Base-by-base conservation (phyloP, 64 coral and sea anemone species). In the Hydrozoanthus tunicans region DNA sequence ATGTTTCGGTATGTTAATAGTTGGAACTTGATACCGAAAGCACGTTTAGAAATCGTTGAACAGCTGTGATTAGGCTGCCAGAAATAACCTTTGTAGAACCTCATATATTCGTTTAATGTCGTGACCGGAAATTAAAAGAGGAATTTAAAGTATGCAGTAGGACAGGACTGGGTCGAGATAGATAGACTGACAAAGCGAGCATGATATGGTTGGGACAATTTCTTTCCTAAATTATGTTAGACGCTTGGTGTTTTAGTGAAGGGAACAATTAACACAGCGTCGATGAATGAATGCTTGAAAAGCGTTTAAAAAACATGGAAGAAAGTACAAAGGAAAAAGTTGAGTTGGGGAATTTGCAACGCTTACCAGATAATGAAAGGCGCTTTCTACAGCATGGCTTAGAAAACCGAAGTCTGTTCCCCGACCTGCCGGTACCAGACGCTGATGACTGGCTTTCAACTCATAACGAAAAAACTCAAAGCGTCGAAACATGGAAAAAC, bases 391-490 rank as follows among this genome's bases (percentile, higher is more conserved):
- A 60, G 51, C 66, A 84, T 25, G 92, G 70, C 8, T 54, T 94
- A 32, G 71, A 83, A 76, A 67, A 77, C 14, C 54, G 24, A 68
- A 66, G 68, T 68, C 72, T 94, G 67, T 94, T 94, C 58, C 81
- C 61, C 58, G 12, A 56, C 23, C 62, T 94, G 7, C 81, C 90
- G n/a, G 70, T 9, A 59, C 90, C 93, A 64, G 90, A 89, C 54
- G 65, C 56, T 24, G 54, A 94, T 51, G 90, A 85, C 53, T 94
- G 93, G 93, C 76, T 94, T 66, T 91, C 93, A 6, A 71, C 90
- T 6, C 93, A 94, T 24, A 72, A 73, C 56, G 93, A 94, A 78
- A 86, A 76, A 51, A 32, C 81, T 62, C 90, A 94, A 56, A 78
- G 79, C 15, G 60, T 85, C 3, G 67, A 91, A 58, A 59, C 90